These are phyloP conservation scores for Chinchilla lanigera DNA, from an alignment of 2,113 vertebrate genomes.

Conservation along the genomic window DNA sequence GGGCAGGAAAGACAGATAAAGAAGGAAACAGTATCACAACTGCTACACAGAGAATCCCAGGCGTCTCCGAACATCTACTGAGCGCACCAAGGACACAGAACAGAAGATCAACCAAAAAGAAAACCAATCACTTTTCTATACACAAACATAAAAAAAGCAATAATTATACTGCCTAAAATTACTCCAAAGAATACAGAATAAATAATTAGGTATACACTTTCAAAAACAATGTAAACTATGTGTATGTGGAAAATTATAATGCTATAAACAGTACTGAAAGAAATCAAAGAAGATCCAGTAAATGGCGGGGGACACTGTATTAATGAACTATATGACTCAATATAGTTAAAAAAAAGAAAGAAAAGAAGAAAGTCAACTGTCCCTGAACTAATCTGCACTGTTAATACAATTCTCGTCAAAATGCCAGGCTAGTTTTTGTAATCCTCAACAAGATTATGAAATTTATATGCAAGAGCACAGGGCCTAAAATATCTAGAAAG, in stretches of 20 bases:
- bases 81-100: not conserved
- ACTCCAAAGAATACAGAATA: not conserved
- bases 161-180: not conserved
- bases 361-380: not conserved
- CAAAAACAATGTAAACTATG: not conserved
- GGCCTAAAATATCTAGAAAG: not conserved
- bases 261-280: not conserved
- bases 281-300: not conserved
- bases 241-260: not conserved
- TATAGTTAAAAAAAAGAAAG: not conserved
- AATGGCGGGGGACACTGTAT: not conserved
- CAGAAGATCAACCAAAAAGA: not conserved
- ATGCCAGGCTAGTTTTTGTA: not conserved
- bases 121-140: not conserved
- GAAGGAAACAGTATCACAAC: not conserved
- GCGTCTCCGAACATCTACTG: not conserved
- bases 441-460: slow-evolving; percentile 14
- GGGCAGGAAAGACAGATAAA: not conserved
- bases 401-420: slow-evolving; percentile 12
- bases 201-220: not conserved
- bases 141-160: not conserved
- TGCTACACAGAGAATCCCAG: not conserved
- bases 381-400: not conserved
- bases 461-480: not conserved
- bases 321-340: not conserved